Conservation (phyloP, 2,888 invertebrate genomes). For the Plemyria rubiginata region DNA sequence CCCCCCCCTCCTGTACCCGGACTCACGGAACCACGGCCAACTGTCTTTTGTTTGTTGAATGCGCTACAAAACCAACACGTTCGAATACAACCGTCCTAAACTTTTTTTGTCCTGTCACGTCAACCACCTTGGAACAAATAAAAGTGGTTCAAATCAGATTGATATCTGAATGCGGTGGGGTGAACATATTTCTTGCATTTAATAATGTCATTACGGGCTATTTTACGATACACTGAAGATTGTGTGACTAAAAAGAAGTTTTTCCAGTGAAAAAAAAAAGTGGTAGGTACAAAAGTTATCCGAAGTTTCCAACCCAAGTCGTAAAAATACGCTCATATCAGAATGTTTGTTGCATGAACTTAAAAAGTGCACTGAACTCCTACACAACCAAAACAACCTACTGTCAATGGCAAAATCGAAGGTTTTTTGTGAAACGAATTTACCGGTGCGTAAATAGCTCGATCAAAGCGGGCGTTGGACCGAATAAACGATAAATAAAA, state of each 20-base stretch:
- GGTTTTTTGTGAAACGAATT: conserved; percentile 45
- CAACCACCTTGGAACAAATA: conserved; percentile 34
- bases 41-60: conserved; percentile 79
- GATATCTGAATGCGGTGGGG: conserved; percentile 31
- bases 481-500: conserved; percentile 69
- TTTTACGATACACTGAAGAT: conserved; percentile 23
- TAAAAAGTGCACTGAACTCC: conserved; percentile 20
- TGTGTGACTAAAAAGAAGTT: conserved; percentile 1
- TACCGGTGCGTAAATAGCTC: conserved; percentile 52
- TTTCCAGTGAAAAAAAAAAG: background rate
- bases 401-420: conserved; percentile 44
- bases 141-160: conserved; percentile 28
- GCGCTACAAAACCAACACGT: conserved; percentile 73
- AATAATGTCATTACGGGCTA: conserved; percentile 27
- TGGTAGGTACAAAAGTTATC: background rate
- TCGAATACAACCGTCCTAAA: conserved; percentile 55
- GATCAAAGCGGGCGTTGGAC: conserved; percentile 61
- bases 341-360: conserved; percentile 3
- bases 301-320: conserved; percentile 6
- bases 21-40: conserved; percentile 58
- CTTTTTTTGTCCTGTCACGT: conserved; percentile 51
- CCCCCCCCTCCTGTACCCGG: conserved; percentile 40
- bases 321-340: conserved; percentile 10
- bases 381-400: conserved; percentile 27
- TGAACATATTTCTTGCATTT: conserved; percentile 32